These are phyloP conservation scores for Candoia aspera DNA, from an alignment of 2,113 vertebrate genomes.

Conservation along the genomic window DNA sequence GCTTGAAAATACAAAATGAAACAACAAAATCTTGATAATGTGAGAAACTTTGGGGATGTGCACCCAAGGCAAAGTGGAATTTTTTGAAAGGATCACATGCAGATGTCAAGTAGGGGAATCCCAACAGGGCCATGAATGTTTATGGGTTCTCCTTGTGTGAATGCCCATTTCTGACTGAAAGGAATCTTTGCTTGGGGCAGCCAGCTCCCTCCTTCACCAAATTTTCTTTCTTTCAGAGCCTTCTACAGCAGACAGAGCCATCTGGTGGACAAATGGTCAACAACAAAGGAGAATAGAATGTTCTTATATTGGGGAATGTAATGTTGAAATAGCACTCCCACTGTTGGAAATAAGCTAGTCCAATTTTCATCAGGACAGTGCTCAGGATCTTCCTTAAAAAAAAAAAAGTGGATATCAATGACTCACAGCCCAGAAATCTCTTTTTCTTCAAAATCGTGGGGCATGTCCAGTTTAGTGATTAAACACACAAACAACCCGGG, in stretches of 20 bases:
- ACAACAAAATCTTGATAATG: background rate
- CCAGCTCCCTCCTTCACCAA: background rate
- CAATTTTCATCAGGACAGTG: rapidly evolving
- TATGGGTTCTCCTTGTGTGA: background rate
- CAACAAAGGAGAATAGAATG: background rate
- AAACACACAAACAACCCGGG: too few species aligned
- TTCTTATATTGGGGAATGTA: background rate
- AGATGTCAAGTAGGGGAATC: background rate
- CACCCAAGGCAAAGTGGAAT: background rate
- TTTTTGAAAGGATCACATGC: too few species aligned
- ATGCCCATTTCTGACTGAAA: background rate
- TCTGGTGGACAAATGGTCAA: background rate
- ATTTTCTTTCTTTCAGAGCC: rapidly evolving
- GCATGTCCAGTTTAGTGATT: too few species aligned
- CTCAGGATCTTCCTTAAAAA: background rate
- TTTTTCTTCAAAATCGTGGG: too few species aligned
- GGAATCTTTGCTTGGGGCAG: background rate
- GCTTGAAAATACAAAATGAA: background rate
- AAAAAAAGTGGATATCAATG: background rate
- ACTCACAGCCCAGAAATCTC: background rate
- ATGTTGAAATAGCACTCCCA: background rate
- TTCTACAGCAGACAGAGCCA: background rate
- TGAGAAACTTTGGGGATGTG: background rate
- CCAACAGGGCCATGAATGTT: background rate
- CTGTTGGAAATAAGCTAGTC: rapidly evolving